Conservation (phyloP, 2,888 invertebrate species). For the Gastracanthus pulcherrimus region DNA sequence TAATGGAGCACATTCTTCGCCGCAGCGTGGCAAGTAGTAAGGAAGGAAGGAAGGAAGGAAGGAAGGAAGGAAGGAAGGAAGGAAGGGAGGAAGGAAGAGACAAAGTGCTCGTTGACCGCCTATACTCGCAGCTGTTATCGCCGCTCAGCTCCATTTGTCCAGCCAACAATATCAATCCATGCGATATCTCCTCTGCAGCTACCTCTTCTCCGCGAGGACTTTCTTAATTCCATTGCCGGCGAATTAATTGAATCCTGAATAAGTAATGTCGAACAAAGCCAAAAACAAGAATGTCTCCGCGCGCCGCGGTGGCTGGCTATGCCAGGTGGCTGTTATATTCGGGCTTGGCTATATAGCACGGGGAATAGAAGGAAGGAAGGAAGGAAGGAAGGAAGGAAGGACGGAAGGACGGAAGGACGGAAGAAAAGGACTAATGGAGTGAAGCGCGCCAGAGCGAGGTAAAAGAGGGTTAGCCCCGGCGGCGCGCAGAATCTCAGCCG, state of each 20-base stretch:
- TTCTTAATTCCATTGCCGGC: too few species aligned
- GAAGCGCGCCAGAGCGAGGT: neutral
- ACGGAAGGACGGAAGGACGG: conserved; percentile 34
- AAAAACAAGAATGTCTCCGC: conserved; percentile 48
- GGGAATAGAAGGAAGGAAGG: neutral
- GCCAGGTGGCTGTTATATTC: conserved; percentile 49
- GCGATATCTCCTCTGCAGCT: neutral
- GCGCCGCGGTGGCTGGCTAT: conserved; percentile 2
- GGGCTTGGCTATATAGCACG: neutral
- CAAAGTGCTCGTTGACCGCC: conserved; percentile 44
- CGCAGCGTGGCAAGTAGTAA: neutral
- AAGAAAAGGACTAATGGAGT: conserved; percentile 55
- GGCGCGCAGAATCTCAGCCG: neutral
- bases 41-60: too few species aligned
- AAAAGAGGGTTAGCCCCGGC: too few species aligned
- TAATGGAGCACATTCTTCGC: conserved; percentile 1
- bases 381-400: too few species aligned
- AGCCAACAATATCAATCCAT: conserved; percentile 40
- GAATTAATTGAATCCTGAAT: conserved; percentile 52
- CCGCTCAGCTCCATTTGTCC: neutral
- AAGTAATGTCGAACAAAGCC: conserved; percentile 57
- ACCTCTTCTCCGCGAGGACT: neutral
- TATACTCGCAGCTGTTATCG: conserved; percentile 1
- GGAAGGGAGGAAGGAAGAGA: conserved; percentile 5
- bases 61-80: too few species aligned